Conservation (phyloP, 2,888 invertebrate genomes). For the Brenthis daphne region DNA sequence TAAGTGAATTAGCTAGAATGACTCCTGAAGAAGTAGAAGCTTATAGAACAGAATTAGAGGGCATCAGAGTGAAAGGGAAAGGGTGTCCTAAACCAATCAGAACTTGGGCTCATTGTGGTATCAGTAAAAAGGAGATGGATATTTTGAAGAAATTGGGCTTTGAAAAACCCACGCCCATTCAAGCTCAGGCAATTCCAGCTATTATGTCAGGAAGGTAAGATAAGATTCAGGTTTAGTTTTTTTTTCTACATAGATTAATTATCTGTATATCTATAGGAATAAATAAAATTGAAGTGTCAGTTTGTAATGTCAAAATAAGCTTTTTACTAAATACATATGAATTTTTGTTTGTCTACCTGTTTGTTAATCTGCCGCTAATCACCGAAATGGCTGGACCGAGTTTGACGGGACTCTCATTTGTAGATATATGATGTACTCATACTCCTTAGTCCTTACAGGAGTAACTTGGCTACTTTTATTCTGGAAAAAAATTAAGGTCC, state of each 20-base stretch:
- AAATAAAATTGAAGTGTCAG: too few relatives aligned
- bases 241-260: neutral
- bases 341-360: too few relatives aligned
- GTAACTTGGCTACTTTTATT: too few relatives aligned
- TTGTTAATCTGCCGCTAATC: too few relatives aligned
- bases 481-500: too few relatives aligned
- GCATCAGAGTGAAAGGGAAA: slow-evolving; percentile 97
- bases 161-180: slow-evolving; percentile 99
- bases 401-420: too few relatives aligned
- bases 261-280: neutral
- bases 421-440: too few relatives aligned
- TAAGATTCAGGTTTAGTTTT: slow-evolving; percentile 24
- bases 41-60: slow-evolving; percentile 94
- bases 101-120: slow-evolving; percentile 99
- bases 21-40: slow-evolving; percentile 92
- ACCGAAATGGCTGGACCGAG: too few relatives aligned
- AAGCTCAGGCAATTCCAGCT: slow-evolving; percentile 97
- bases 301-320: too few relatives aligned
- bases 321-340: too few relatives aligned
- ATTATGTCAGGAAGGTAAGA: slow-evolving; percentile 94
- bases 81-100: slow-evolving; percentile 97
- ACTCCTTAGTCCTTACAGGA: too few relatives aligned
- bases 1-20: slow-evolving; percentile 96
- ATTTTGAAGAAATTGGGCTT: slow-evolving; percentile 94
- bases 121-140: slow-evolving; percentile 97